Evolutionary conservation across 2,113 vertebrate species (phyloP), one percentile per base, ranked within the genome.

Genomic region (Lipotes vexillifer): DNA sequence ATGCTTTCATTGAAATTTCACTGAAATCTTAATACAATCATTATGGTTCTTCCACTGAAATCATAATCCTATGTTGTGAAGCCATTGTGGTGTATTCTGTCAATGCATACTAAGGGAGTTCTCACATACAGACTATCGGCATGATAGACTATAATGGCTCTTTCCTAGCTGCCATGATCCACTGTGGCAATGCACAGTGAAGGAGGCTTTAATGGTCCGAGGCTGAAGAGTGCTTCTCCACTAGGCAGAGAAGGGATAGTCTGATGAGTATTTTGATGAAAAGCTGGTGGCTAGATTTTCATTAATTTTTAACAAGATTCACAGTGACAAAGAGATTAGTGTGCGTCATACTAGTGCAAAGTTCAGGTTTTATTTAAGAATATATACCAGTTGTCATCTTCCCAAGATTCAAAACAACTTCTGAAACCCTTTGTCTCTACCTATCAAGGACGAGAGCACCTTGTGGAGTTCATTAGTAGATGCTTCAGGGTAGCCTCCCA

Each of bases 141-240:
- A 92, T 98, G 98, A 98, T 96, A 97, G 95, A 94, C 82, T 96
- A 55, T 97, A 98, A 98, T 94, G 65, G 20, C 0, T 27, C 97
- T 98, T 98, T 98, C 97, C 97, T 93, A 97, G 81, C 46, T 96
- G 94, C 95, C 94, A 83, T 98, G 97, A 96, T 97, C 98, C 97
- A 74, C 89, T 97, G 85, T 98, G 96, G 92, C 98, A 97, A 93
- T 97, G 94, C 69, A 94, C 93, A 92, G 91, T 94, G 77, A 98
- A 97, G 97, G 98, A 98, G 98, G 92, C 11, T 97, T 98, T 98
- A 98, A 96, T 15, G 97, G 98, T 97, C 94, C 65, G 85, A 97
- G 96, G 55, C 97, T 96, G 84, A 20, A 95, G 92, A 96, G 87
- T 88, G 96, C 92, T 92, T 97, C 94, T 90, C 95, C 74, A 90